Evolutionary conservation across 2,888 invertebrate genomes (phyloP).

Genomic region (Drosophila falleni): DNA sequence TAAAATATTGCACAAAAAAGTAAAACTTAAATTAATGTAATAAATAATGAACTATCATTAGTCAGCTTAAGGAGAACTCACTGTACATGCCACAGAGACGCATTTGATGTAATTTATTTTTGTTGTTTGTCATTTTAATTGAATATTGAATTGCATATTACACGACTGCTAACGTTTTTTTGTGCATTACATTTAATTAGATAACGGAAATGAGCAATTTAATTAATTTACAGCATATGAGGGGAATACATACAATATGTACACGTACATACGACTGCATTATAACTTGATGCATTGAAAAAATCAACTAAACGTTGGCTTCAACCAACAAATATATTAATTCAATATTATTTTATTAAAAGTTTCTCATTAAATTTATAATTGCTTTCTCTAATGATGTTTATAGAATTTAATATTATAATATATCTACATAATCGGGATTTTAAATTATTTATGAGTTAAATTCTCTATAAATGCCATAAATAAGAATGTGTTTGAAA

Average conservation of each 20-base stretch:
- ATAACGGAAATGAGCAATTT: constrained; percentile 69
- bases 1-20: background rate
- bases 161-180: constrained; percentile 18
- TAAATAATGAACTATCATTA: constrained; percentile 1
- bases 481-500: background rate
- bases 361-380: background rate
- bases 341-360: constrained; percentile 6
- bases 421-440: background rate
- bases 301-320: background rate
- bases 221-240: constrained; percentile 63
- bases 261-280: no score
- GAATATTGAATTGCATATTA: constrained; percentile 52
- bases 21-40: background rate
- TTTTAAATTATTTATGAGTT: background rate
- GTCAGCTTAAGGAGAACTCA: constrained; percentile 5
- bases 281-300: constrained; percentile 19
- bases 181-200: constrained; percentile 59
- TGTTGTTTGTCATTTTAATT: constrained; percentile 54
- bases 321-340: background rate
- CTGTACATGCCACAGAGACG: constrained; percentile 14
- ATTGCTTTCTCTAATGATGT: background rate
- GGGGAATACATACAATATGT: background rate
- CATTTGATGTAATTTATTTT: constrained; percentile 21
- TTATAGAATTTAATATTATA: background rate
- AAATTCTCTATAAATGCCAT: background rate